These are phyloP conservation scores for Carcharodon carcharias DNA, from an alignment of 2,797 vertebrate genomes.

Conservation along the genomic window DNA sequence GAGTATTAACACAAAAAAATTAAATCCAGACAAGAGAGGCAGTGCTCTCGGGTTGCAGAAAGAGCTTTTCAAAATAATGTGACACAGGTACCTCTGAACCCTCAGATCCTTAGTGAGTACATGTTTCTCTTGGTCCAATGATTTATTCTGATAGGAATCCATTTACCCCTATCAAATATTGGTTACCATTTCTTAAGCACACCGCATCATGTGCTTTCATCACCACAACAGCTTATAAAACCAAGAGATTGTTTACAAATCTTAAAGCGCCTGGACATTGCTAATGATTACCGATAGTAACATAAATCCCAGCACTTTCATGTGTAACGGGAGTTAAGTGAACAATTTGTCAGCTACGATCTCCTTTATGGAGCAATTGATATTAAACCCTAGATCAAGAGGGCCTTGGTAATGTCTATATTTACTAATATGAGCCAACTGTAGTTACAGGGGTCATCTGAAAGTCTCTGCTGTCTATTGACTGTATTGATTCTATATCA, in stretches of 20 bases:
- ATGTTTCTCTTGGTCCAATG: neutral
- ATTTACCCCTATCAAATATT: neutral
- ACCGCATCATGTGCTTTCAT: neutral
- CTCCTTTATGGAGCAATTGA: neutral
- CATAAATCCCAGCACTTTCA: neutral
- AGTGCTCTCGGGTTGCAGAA: neutral
- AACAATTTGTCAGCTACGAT: neutral
- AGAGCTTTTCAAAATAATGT: neutral
- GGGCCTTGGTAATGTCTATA: neutral
- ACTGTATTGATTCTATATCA: neutral
- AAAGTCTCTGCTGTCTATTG: neutral
- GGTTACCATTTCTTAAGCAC: neutral
- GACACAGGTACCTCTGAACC: neutral
- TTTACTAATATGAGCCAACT: neutral
- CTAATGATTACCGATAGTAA: neutral
- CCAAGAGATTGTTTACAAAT: conserved; percentile 2
- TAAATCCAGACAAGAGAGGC: neutral
- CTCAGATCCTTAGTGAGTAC: neutral
- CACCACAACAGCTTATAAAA: neutral
- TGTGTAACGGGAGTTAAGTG: neutral
- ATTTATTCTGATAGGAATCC: neutral
- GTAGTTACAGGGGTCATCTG: neutral
- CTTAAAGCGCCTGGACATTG: neutral
- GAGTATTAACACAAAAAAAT: too few species aligned
- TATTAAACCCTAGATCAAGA: neutral